A percentile compares a stretch with the other conserved stretches of the same genome.
Conservation (phyloP, 2,888 invertebrate species). For the Eupithecia inturbata region DNA sequence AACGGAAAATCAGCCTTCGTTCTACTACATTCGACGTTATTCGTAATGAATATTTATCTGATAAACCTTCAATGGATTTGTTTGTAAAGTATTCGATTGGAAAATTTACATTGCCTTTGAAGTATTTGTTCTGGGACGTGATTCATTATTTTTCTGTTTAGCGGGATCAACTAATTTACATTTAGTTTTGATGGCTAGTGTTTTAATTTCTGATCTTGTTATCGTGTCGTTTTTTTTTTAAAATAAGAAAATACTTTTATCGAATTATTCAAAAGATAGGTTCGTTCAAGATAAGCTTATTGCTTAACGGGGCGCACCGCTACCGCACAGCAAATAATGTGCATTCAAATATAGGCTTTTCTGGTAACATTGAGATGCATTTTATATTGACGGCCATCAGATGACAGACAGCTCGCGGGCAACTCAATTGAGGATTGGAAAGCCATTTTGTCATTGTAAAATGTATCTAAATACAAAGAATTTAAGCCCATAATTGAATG, state of each 20-base stretch:
- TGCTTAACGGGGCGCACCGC: too few relatives aligned
- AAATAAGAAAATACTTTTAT: not conserved
- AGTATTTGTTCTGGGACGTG: slow-evolving; percentile 11
- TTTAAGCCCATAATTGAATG: too few relatives aligned
- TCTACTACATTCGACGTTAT: slow-evolving; percentile 48
- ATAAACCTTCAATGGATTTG: slow-evolving; percentile 26
- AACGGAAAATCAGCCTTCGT: slow-evolving; percentile 39
- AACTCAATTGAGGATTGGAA: too few relatives aligned
- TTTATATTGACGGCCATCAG: too few relatives aligned
- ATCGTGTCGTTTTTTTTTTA: not conserved
- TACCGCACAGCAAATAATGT: too few relatives aligned
- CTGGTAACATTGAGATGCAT: too few relatives aligned
- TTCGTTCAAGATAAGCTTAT: not conserved
- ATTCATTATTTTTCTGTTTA: slow-evolving; percentile 8
- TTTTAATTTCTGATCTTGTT: slow-evolving; percentile 10
- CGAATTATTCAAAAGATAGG: not conserved
- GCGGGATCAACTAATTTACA: not conserved
- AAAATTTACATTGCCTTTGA: slow-evolving; percentile 18
- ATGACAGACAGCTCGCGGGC: too few relatives aligned
- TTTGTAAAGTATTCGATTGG: slow-evolving; percentile 25
- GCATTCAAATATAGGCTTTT: too few relatives aligned
- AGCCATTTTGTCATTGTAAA: too few relatives aligned
- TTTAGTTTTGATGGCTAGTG: not conserved
- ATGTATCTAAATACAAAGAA: too few relatives aligned
- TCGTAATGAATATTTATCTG: slow-evolving; percentile 52